Conservation (phyloP, 2,113 vertebrate genomes). For the Chaenocephalus aceratus region DNA sequence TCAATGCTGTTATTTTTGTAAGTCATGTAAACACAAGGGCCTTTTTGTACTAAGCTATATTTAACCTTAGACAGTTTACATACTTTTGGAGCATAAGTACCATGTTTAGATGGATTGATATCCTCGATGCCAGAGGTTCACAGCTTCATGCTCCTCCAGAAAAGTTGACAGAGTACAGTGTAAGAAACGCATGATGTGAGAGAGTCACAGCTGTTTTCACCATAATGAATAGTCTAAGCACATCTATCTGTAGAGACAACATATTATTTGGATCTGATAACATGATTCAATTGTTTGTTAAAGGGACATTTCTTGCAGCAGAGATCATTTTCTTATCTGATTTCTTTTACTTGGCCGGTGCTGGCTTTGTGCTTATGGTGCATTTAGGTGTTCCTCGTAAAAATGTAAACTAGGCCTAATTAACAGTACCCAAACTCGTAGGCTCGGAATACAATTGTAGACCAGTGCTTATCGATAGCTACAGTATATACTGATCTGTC, state of each 20-base stretch:
- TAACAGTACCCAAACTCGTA: not conserved
- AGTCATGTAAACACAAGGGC: constrained; percentile 4
- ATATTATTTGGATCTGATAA: not conserved
- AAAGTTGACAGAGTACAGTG: not conserved
- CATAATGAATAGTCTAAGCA: too few relatives aligned
- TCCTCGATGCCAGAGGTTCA: not conserved
- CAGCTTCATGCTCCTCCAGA: not conserved
- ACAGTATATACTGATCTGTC: not conserved
- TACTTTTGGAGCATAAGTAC: not conserved
- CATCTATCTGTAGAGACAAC: too few relatives aligned
- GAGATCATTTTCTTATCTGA: constrained; percentile 37
- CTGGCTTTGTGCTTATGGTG: constrained; percentile 20
- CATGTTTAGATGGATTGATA: constrained; percentile 26
- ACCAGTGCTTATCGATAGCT: too few relatives aligned
- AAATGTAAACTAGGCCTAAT: not conserved
- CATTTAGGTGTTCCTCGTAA: constrained; percentile 33
- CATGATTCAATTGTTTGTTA: not conserved
- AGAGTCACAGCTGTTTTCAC: not conserved
- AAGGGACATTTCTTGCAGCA: not conserved
- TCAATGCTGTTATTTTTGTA: not conserved
- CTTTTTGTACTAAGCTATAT: not conserved
- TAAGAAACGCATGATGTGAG: not conserved
- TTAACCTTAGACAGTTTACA: not conserved
- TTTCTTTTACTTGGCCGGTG: constrained; percentile 13
- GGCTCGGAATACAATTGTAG: not conserved